These are phyloP conservation scores for Ahaetulla prasina DNA, from an alignment of 2,113 vertebrate genomes.

Conservation along the genomic window DNA sequence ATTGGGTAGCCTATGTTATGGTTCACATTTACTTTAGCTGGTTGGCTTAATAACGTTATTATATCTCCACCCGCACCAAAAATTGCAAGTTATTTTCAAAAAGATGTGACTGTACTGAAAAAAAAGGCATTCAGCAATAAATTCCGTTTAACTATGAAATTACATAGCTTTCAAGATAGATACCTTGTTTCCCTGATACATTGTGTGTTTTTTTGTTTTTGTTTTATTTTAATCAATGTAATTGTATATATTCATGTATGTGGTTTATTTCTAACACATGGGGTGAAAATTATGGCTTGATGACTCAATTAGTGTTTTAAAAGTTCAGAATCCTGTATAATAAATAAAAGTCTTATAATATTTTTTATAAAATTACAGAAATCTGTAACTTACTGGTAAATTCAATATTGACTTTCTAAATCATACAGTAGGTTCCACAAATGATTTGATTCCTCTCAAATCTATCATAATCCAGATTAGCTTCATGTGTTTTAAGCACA, in stretches of 20 bases:
- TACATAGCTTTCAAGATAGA: not conserved
- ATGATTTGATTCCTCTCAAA: not conserved
- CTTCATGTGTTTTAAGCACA: not conserved
- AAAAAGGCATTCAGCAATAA: not conserved
- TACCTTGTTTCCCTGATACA: not conserved
- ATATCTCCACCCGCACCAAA: not conserved
- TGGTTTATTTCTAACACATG: conserved; percentile 8
- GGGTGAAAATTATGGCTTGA: conserved; percentile 16
- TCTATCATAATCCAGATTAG: too few relatives aligned
- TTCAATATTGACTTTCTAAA: not conserved
- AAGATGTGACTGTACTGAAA: not conserved
- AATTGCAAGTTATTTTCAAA: conserved; percentile 10
- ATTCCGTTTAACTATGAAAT: conserved; percentile 29
- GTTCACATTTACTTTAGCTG: conserved; percentile 22
- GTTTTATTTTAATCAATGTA: conserved; percentile 17
- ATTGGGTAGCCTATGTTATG: conserved; percentile 1
- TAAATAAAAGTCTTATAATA: conserved; percentile 8
- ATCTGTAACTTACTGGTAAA: not conserved
- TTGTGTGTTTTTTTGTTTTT: not conserved
- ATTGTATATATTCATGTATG: not conserved
- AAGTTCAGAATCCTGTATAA: conserved; percentile 1
- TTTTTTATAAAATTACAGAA: conserved; percentile 10
- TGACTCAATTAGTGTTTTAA: not conserved
- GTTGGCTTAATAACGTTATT: conserved; percentile 18
- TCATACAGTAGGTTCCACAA: not conserved